Evolutionary conservation across 2,888 invertebrate species (phyloP), one percentile per base, ranked within the genome.

Genomic region (Dasysyrphus albostriatus): DNA sequence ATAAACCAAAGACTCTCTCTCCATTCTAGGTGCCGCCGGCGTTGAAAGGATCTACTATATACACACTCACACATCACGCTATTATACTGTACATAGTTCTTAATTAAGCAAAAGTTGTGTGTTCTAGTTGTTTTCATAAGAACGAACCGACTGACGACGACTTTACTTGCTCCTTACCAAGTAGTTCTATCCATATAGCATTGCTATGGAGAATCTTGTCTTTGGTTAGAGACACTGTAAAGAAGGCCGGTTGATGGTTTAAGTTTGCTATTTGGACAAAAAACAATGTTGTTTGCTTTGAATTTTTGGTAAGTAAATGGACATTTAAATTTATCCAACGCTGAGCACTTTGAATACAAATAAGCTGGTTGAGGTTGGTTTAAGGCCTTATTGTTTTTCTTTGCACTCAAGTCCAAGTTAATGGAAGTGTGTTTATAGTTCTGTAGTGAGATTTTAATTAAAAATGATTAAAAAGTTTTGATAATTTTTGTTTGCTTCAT

Each of bases 91-190:
- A 47, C 47, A 59, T 19, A 49, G 32, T 49, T 70, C 69, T 74
- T 85, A 82, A 85, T 85, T 85, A 85, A 78, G 85, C 67, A 67
- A 54, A 79, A 54, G 73, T 73, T 74, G 76, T 85, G 85, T 85
- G 70, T 85, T 61, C 70, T 69, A 63, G 63, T 84, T 84, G 44
- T 44, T 80, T 59, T 72, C 37, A 42, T 29, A 49, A 58, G 72
- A 51, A 49, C 24, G 7, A 54, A 7, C 14, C n/a, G 8, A 32
- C 54, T 3, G 10, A 39, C 34, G 34, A 49, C 34, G 65, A 65
- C 42, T 37, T 63, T 70, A 19, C 61, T 63, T 69, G 61, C 44
- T 51, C 39, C 65, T 54, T 24, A 10, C 51, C 16, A 37, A 34
- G 6, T 42, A 34, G 6, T 42, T 42, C 29, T 44, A 5, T 29